These are phyloP conservation scores for Mellivora capensis DNA, from an alignment of 2,113 vertebrate genomes.

Conservation along the genomic window DNA sequence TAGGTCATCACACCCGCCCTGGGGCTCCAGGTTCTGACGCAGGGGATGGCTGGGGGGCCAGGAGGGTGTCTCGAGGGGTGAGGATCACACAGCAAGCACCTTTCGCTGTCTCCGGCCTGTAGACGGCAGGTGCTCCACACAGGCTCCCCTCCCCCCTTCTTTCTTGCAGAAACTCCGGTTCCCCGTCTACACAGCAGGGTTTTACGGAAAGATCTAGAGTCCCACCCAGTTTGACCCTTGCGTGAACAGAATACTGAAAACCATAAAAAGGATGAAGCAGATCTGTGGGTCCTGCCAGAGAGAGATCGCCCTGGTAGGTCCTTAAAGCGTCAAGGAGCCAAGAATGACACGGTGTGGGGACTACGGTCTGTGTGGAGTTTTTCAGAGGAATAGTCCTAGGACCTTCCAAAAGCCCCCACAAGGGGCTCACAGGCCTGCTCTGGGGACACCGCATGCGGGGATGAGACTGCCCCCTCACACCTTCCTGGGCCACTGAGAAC, in stretches of 20 bases:
- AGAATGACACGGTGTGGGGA: background rate
- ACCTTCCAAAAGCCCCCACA: accelerated
- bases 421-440: background rate
- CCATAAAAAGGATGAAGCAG: background rate
- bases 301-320: accelerated
- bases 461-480: no score
- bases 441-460: no score
- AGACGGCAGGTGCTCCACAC: accelerated
- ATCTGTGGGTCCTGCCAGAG: accelerated
- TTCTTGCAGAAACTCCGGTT: background rate
- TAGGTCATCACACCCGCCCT: background rate
- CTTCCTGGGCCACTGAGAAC: background rate
- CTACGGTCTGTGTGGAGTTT: background rate
- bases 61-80: accelerated
- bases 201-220: background rate
- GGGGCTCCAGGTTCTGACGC: background rate
- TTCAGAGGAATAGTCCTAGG: background rate
- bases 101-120: background rate
- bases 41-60: no score
- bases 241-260: background rate
- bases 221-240: background rate
- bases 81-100: background rate
- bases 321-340: background rate
- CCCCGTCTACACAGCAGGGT: background rate
- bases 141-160: background rate